Percentiles rank a stretch among this genome's conserved stretches.
phyloP scores from a whole-genome alignment of 2,797 vertebrate genomes.

The Sciaenops ocellatus region DNA sequence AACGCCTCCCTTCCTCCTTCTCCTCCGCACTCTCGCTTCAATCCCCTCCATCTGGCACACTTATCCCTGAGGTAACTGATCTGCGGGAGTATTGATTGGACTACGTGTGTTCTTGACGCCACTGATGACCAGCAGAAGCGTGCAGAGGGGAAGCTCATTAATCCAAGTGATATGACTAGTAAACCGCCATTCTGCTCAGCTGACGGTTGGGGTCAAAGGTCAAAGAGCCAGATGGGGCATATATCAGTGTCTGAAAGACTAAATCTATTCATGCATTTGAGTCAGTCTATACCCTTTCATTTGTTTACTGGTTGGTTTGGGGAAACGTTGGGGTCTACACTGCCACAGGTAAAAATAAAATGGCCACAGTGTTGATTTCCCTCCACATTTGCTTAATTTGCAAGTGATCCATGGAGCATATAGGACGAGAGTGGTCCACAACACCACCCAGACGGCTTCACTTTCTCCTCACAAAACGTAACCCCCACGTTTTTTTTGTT shows the following conservation, averaged over 20 bases:
- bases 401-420: conserved; percentile 32
- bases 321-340: neutral
- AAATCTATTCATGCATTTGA: conserved; percentile 4
- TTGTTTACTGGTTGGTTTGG: neutral
- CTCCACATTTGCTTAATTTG: neutral
- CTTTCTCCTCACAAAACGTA: neutral
- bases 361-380: neutral
- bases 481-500: neutral
- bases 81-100: conserved; percentile 64
- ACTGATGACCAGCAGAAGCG: conserved; percentile 35
- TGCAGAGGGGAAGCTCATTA: conserved; percentile 63
- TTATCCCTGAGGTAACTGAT: conserved; percentile 49
- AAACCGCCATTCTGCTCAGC: conserved; percentile 53
- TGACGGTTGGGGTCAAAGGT: conserved; percentile 68
- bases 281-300: neutral
- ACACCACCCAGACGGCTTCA: neutral
- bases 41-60: conserved; percentile 61
- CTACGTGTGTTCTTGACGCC: conserved; percentile 22
- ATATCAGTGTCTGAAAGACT: conserved; percentile 25
- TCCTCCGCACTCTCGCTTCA: conserved; percentile 23
- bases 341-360: neutral
- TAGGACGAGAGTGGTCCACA: neutral
- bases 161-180: conserved; percentile 48
- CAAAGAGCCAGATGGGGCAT: conserved; percentile 74
- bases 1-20: neutral